Conservation (phyloP, 1,140 invertebrate species). For the Penaeus vannamei region DNA sequence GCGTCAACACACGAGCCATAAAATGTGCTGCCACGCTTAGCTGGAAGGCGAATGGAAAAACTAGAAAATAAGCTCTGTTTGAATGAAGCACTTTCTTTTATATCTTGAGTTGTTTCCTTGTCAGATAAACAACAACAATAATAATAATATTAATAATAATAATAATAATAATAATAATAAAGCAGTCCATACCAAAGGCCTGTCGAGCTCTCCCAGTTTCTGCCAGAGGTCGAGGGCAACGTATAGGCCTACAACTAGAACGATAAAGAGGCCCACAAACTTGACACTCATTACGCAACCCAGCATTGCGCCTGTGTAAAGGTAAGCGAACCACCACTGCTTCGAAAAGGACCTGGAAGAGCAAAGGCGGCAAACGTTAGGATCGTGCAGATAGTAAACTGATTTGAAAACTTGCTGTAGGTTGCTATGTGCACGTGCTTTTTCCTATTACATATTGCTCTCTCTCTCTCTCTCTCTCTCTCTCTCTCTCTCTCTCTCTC, state of each 20-base stretch:
- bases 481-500: too few species aligned
- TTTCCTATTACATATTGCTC: too few species aligned
- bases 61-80: neutral
- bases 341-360: slow-evolving; percentile 70
- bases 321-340: slow-evolving; percentile 73
- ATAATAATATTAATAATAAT: neutral
- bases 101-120: neutral
- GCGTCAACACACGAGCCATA: slow-evolving; percentile 71
- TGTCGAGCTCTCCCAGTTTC: slow-evolving; percentile 71
- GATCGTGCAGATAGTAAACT: neutral
- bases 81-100: neutral
- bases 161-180: neutral
- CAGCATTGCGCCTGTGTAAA: slow-evolving; percentile 72
- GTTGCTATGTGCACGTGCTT: too few species aligned
- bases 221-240: slow-evolving; percentile 73
- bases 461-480: too few species aligned
- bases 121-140: neutral
- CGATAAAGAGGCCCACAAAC: slow-evolving; percentile 76
- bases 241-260: slow-evolving; percentile 72
- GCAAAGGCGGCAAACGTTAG: neutral
- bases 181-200: slow-evolving; percentile 71
- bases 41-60: slow-evolving; percentile 8
- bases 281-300: slow-evolving; percentile 75
- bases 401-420: too few species aligned
- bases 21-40: slow-evolving; percentile 70